Evolutionary conservation across 2,113 vertebrate species (phyloP), one percentile per base, ranked within the genome.

Genomic region (Dendropsophus ebraccatus): DNA sequence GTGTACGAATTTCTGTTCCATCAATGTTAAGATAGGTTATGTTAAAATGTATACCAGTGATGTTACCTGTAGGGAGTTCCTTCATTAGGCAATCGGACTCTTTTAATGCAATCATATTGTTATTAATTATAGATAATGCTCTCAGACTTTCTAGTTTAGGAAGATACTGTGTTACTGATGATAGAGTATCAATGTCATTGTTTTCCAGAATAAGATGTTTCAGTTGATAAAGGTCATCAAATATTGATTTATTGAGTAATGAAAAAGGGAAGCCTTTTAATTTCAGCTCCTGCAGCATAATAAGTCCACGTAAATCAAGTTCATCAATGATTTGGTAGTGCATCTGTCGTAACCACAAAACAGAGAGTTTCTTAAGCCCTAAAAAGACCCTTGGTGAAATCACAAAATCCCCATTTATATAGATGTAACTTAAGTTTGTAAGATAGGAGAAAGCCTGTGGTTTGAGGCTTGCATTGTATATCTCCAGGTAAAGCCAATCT

Each of bases 91-190:
- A 85, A 45, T 85, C 83, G 2, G 47, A 1, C 28, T 17, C 12
- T 79, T 37, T 69, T 10, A 65, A 45, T 41, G 25, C 45, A 19
- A 0, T 1, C 37, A 79, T 25, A 4, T n/a, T 2, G 19, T 79
- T 54, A 17, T 3, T 7, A n/a, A 41, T 41, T 37, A 85, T 16
- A 50, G 56, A 69, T 21, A 85, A 50, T 14, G 9, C 41, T 85
- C 56, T 28, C 19, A 85, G 78, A 19, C 4, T 52, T 77, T 35
- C 54, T 1, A 85, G 6, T 65, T 69, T 79, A 5, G 60, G 35
- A 17, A 85, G 32, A 25, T 50, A 52, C 21, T 69, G 49, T 1
- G 83, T 85, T 49, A 79, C 74, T n/a, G 28, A 21, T 37, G 83
- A 69, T 13, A 85, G 69, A 54, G 12, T 52, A 2, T 11, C 37